Evolutionary conservation across 2,888 invertebrate species (phyloP).

Genomic region (Microplitis manilae): DNA sequence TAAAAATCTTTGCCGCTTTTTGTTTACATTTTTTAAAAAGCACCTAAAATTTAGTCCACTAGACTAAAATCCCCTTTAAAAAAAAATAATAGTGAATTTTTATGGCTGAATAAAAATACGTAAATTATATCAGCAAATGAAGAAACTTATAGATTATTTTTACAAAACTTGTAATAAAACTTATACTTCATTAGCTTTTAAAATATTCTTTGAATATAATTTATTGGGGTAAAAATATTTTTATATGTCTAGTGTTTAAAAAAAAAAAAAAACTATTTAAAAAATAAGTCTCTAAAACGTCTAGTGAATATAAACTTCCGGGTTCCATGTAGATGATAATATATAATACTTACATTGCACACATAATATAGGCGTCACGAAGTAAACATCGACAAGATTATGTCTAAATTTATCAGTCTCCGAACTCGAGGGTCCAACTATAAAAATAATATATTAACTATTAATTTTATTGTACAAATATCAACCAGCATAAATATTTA

Average conservation of each 20-base stretch:
- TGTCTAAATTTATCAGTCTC: conserved; percentile 66
- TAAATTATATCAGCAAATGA: no score
- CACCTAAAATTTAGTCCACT: no score
- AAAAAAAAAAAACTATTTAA: conserved; percentile 3
- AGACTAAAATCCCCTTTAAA: no score
- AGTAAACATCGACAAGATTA: conserved; percentile 72
- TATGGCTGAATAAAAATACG: no score
- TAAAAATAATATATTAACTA: conserved; percentile 55
- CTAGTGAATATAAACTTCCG: conserved; percentile 10
- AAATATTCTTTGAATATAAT: not conserved
- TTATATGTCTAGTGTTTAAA: not conserved
- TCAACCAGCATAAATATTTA: not conserved
- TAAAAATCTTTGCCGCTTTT: no score
- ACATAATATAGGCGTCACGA: conserved; percentile 74
- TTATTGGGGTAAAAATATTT: conserved; percentile 1
- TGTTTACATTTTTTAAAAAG: no score
- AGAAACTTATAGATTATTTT: not conserved
- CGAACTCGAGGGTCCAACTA: conserved; percentile 60
- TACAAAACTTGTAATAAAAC: not conserved
- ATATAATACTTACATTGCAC: conserved; percentile 73
- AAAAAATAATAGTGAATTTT: no score
- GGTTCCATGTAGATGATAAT: not conserved
- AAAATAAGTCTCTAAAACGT: not conserved
- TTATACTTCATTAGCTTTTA: not conserved
- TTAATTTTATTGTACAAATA: conserved; percentile 4